Conservation (phyloP, 2,797 vertebrate genomes). For the Smutsia gigantea region DNA sequence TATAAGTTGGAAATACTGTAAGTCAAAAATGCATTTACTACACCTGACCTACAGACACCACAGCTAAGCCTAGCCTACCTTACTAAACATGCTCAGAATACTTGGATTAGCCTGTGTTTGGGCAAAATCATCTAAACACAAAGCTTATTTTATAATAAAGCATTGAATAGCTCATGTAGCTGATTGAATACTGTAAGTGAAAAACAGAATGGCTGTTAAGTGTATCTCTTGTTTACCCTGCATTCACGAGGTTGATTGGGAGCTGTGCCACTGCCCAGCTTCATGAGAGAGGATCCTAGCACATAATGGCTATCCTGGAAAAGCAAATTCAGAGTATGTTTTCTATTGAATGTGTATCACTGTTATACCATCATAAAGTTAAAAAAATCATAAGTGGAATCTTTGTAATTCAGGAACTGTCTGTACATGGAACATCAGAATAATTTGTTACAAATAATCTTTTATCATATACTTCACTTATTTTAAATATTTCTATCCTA, state of each 20-base stretch:
- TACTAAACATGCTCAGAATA: not conserved
- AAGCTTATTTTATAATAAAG: not conserved
- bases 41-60: no score
- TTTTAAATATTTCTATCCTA: slow-evolving; percentile 40
- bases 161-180: not conserved
- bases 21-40: not conserved
- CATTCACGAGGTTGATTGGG: not conserved
- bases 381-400: not conserved
- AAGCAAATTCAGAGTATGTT: not conserved
- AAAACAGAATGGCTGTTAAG: not conserved
- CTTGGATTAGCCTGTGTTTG: not conserved
- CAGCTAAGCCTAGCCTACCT: not conserved
- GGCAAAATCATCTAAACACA: not conserved
- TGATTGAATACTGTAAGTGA: not conserved
- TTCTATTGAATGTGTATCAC: not conserved
- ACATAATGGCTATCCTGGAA: not conserved
- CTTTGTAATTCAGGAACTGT: not conserved
- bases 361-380: not conserved
- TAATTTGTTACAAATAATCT: not conserved
- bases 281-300: not conserved
- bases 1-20: no score
- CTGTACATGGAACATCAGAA: not conserved
- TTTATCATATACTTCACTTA: not conserved
- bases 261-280: not conserved
- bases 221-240: accelerated